Percentiles rank a stretch among this genome's conserved stretches.
phyloP scores from a whole-genome alignment of 1,140 invertebrate species.

The Helicoverpa zea region DNA sequence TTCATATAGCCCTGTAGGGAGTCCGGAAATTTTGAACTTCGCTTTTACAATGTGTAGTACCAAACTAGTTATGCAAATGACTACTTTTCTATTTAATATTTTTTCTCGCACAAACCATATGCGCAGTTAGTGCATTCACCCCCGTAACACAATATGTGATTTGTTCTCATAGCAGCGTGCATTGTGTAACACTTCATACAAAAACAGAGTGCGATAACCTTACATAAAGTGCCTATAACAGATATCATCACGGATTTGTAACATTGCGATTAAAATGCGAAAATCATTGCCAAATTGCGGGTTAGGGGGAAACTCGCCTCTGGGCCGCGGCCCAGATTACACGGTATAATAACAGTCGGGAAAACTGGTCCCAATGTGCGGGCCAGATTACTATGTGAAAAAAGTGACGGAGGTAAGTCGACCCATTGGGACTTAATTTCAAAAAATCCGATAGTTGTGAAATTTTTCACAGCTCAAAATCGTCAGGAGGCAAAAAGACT shows the following conservation, averaged over 20 bases:
- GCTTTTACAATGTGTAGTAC: not conserved
- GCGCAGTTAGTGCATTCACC: constrained; percentile 10
- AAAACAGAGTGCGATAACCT: constrained; percentile 36
- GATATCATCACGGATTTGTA: constrained; percentile 11
- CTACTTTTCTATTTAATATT: not conserved
- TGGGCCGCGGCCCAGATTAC: no score
- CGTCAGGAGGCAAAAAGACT: no score
- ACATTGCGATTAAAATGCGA: not conserved
- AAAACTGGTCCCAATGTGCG: no score
- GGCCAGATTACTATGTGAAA: no score
- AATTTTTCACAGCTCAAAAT: no score
- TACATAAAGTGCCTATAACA: constrained; percentile 6
- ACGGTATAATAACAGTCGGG: no score
- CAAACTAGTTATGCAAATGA: not conserved
- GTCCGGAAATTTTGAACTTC: no score
- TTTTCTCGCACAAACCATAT: constrained; percentile 17
- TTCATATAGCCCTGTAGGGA: no score
- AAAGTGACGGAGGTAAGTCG: no score
- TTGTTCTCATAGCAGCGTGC: constrained; percentile 10
- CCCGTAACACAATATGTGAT: constrained; percentile 23
- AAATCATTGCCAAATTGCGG: not conserved
- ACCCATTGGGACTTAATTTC: no score
- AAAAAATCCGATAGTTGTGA: no score
- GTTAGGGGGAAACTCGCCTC: no score
- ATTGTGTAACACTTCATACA: constrained; percentile 41